Evolutionary conservation across 2,888 invertebrate genomes (phyloP).

Genomic region (Eudiplozoon nipponicum): DNA sequence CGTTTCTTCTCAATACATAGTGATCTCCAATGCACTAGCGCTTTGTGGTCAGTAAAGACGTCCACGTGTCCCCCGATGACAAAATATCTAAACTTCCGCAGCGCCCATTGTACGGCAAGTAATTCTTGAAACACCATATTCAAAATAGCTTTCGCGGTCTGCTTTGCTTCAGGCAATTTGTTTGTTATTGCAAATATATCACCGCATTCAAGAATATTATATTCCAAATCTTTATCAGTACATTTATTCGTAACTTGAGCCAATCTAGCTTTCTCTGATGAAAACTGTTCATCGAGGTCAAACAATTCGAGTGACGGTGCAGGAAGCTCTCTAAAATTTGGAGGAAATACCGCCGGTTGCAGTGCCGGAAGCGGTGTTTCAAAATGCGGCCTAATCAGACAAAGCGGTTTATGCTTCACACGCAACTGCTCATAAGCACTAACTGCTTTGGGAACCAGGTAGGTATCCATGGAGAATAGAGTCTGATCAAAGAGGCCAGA

Average conservation of each 20-base stretch:
- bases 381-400: slow-evolving; percentile 72
- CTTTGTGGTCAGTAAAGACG: too few relatives aligned
- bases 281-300: slow-evolving; percentile 80
- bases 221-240: slow-evolving; percentile 48
- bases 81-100: too few relatives aligned
- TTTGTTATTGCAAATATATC: slow-evolving; percentile 38
- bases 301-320: slow-evolving; percentile 69
- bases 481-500: slow-evolving; percentile 35
- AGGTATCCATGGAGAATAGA: slow-evolving; percentile 32
- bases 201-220: slow-evolving; percentile 58
- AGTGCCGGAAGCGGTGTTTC: slow-evolving; percentile 72
- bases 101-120: too few relatives aligned
- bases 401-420: slow-evolving; percentile 59
- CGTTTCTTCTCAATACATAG: too few relatives aligned
- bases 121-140: too few relatives aligned
- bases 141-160: slow-evolving; percentile 31
- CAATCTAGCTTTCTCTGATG: slow-evolving; percentile 56
- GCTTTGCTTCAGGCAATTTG: slow-evolving; percentile 24
- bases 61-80: too few relatives aligned
- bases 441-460: slow-evolving; percentile 41
- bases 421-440: slow-evolving; percentile 50
- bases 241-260: slow-evolving; percentile 37
- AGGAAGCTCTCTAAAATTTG: slow-evolving; percentile 61
- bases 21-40: too few relatives aligned
- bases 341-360: slow-evolving; percentile 74